These are phyloP conservation scores for Mesorhabditis spiculigera DNA, from an alignment of 2,888 invertebrate genomes.

Conservation along the genomic window DNA sequence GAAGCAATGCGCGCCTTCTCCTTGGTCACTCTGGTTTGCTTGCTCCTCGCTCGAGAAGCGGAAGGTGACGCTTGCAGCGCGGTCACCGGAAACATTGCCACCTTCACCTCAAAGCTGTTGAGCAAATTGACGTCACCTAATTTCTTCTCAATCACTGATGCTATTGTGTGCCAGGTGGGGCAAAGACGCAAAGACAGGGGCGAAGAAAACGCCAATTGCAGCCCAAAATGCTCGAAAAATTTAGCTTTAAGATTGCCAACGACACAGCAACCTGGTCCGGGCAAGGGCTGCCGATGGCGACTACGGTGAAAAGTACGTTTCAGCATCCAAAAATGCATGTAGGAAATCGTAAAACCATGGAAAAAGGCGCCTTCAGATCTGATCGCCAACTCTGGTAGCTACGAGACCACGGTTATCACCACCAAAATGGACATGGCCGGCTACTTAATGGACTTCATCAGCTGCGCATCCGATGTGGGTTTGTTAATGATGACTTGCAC, in stretches of 20 bases:
- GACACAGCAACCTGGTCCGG: not conserved
- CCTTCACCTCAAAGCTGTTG: not conserved
- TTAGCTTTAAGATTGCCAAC: not conserved
- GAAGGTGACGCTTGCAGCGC: not conserved
- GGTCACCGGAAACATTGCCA: not conserved
- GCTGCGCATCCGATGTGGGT: not conserved
- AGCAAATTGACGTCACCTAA: not conserved
- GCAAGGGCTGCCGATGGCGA: not conserved
- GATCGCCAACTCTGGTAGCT: not conserved
- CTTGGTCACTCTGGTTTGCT: too few relatives aligned
- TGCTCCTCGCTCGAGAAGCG: too few relatives aligned
- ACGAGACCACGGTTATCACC: not conserved
- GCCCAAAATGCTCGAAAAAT: not conserved
- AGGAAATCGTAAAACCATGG: too few relatives aligned
- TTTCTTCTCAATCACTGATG: not conserved
- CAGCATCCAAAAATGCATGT: too few relatives aligned
- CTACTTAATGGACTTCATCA: not conserved
- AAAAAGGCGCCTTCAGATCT: not conserved
- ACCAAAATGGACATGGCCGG: not conserved
- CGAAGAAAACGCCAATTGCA: not conserved
- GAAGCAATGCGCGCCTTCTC: too few relatives aligned
- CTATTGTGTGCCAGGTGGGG: not conserved
- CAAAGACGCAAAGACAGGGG: not conserved
- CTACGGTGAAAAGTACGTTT: not conserved
- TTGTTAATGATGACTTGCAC: not conserved